Evolutionary conservation across 35 echinoderm and acorn worm species (phyloP).

Genomic region (Ophioderma brevispina): DNA sequence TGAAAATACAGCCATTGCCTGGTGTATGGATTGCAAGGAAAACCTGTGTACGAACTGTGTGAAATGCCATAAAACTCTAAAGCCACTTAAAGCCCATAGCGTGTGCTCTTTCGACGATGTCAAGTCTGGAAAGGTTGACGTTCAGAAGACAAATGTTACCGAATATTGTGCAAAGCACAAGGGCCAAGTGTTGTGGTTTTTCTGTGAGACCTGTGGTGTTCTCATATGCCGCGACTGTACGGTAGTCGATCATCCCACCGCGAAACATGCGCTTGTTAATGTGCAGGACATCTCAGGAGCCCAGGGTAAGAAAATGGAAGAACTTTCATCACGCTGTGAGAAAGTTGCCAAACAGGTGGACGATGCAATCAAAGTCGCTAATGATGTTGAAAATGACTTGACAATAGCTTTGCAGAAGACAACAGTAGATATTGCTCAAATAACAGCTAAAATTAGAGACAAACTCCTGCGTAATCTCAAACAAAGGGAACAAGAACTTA

Average conservation of each 20-base stretch:
- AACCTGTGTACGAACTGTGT: slow-evolving; percentile 1
- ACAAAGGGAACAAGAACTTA: too few relatives aligned
- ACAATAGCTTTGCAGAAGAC: too few relatives aligned
- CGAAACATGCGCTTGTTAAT: neutral
- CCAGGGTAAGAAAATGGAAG: too few relatives aligned
- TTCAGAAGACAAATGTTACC: neutral
- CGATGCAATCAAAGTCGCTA: too few relatives aligned
- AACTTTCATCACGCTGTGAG: too few relatives aligned
- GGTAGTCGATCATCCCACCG: neutral
- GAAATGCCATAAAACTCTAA: neutral
- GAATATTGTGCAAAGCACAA: slow-evolving; percentile 2
- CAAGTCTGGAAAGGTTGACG: neutral
- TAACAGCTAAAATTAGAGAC: too few relatives aligned
- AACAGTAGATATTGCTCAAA: too few relatives aligned
- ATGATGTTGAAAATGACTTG: too few relatives aligned
- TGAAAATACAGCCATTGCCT: neutral
- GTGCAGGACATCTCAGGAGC: neutral
- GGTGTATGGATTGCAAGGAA: slow-evolving; percentile 32
- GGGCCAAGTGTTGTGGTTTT: neutral
- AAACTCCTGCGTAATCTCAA: too few relatives aligned
- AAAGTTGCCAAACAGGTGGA: too few relatives aligned
- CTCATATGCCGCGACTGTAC: slow-evolving; percentile 22
- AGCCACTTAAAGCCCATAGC: neutral
- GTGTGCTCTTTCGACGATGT: slow-evolving; percentile 7
- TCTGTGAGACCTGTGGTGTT: slow-evolving; percentile 22